Evolutionary conservation across 2,797 vertebrate species (phyloP).

Genomic region (Semotilus atromaculatus): DNA sequence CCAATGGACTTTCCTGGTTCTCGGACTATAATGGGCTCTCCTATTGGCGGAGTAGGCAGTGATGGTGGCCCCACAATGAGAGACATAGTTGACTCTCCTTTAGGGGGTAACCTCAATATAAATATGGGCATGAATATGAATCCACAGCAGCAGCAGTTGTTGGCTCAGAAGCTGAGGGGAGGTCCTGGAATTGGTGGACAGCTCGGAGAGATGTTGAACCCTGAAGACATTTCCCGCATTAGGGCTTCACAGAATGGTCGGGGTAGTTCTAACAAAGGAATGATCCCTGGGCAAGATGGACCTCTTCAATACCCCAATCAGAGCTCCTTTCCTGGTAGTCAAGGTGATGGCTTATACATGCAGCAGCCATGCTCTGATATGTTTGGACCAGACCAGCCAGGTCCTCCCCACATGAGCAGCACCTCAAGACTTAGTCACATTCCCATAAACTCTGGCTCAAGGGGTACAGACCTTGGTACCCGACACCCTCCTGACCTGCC

Average conservation of each 20-base stretch:
- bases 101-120: constrained; percentile 85
- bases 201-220: constrained; percentile 77
- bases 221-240: constrained; percentile 85
- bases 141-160: constrained; percentile 88
- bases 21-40: constrained; percentile 88
- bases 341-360: constrained; percentile 81
- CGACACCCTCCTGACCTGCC: constrained; percentile 88
- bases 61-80: constrained; percentile 79
- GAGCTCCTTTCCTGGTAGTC: constrained; percentile 83
- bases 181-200: constrained; percentile 77
- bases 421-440: constrained; percentile 92
- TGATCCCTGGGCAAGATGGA: constrained; percentile 80
- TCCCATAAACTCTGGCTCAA: constrained; percentile 81
- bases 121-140: constrained; percentile 88
- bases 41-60: constrained; percentile 71
- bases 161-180: constrained; percentile 87
- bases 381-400: constrained; percentile 86
- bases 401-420: constrained; percentile 78
- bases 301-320: constrained; percentile 84
- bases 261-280: constrained; percentile 80
- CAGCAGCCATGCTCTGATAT: constrained; percentile 85
- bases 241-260: constrained; percentile 81
- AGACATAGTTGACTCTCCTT: constrained; percentile 86
- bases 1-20: constrained; percentile 88
- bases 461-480: constrained; percentile 79